Evolutionary conservation across 1,140 invertebrate species (phyloP), one percentile per base, ranked within the genome.

Genomic region (Apocrypta bakeri): DNA sequence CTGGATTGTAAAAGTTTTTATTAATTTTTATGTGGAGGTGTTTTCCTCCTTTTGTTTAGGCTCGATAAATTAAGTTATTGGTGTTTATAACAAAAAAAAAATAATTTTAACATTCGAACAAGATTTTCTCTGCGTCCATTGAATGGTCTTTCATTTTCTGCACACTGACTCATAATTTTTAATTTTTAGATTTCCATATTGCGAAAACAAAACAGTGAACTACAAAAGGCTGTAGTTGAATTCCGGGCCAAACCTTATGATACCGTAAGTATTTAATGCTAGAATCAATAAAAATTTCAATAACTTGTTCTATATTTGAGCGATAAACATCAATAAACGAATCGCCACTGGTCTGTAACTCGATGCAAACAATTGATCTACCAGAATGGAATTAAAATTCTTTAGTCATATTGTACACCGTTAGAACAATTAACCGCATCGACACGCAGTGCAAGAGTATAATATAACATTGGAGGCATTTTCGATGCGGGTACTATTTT

Each of bases 211-310:
- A 92, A 91, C 48, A 88, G 79, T 29, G 91, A 92, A 66, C 85
- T 92, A 1, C 90, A 91, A 75, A 90, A 86, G 76, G 84, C 88
- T 0, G 89, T 91, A 2, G 86, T 90, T 2, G 90, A 92, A 74
- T 85, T 90, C 11, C 89, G 90, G 72, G 82, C 86, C 33, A 90
- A 88, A 81, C 79, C 87, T 48, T 88, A 85, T 56, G 89, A 91
- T 61, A 81, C 88, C 85, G 91, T 92, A 84, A 92, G 91, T 89
- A 25, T 69, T 42, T 42, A n/a, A n/a, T n/a, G n/a, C n/a, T n/a
- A n/a, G n/a, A n/a, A n/a, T n/a, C n/a, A n/a, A n/a, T n/a, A n/a
- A n/a, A n/a, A n/a, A n/a, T n/a, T n/a, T n/a, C n/a, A n/a, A n/a
- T n/a, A n/a, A n/a, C n/a, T n/a, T n/a, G n/a, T n/a, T n/a, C n/a